phyloP scores from a whole-genome alignment of 2,113 vertebrate genomes.

The Leptocoma aspasia region DNA sequence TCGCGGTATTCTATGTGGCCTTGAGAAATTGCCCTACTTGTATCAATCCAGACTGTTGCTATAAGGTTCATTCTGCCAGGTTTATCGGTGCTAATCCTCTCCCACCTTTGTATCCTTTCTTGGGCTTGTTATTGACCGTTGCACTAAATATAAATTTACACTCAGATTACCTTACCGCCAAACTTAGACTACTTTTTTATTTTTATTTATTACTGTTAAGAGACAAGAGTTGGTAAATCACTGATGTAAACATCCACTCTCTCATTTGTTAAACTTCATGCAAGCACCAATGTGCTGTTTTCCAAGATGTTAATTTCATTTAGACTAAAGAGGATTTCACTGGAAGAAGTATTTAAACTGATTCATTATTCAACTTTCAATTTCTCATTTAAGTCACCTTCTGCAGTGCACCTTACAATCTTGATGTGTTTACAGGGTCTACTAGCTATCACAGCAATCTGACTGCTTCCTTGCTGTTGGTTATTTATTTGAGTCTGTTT shows the following conservation, averaged over 20 bases:
- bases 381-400: neutral
- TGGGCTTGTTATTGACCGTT: neutral
- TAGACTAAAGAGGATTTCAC: neutral
- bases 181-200: neutral
- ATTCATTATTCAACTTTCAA: neutral
- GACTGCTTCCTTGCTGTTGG: neutral
- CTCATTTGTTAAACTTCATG: neutral
- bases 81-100: neutral
- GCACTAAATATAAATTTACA: neutral
- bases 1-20: neutral
- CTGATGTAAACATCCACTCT: neutral
- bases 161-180: neutral
- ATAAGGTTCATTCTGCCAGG: neutral
- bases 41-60: neutral
- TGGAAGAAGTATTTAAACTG: neutral
- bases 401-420: neutral
- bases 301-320: neutral
- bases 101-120: neutral
- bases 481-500: neutral
- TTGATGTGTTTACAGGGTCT: neutral
- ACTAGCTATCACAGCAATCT: neutral
- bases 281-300: neutral
- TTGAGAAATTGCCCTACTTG: neutral
- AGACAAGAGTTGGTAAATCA: neutral
- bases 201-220: neutral